Conservation (phyloP, 2,888 invertebrate species). For the Adela reaumurella region DNA sequence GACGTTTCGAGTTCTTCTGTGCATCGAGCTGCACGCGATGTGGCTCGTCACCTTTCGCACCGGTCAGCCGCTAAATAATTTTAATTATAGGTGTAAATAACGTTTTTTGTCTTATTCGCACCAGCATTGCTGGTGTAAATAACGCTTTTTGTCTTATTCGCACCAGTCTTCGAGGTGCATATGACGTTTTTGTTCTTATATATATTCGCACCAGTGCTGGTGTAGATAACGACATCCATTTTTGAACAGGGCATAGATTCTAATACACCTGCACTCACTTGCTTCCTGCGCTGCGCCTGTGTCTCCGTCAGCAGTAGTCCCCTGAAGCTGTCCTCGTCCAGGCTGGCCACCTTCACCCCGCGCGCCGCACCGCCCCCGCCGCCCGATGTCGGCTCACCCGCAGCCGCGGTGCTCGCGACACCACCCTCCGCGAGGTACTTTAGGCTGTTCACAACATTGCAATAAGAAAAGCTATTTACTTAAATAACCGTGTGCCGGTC, state of each 20-base stretch:
- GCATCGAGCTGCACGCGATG: too few species aligned
- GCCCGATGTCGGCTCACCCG: slow-evolving; percentile 17
- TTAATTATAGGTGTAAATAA: too few species aligned
- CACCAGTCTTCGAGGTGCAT: too few species aligned
- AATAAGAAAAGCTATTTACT: too few species aligned
- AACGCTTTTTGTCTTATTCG: not conserved
- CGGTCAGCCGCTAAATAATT: too few species aligned
- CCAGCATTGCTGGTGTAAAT: slow-evolving; percentile 19
- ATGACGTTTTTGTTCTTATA: too few species aligned
- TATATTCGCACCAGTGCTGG: too few species aligned
- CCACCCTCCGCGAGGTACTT: slow-evolving; percentile 65
- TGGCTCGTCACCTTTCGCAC: too few species aligned
- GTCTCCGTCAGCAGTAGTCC: slow-evolving; percentile 21
- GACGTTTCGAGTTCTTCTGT: not conserved
- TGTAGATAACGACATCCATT: too few species aligned
- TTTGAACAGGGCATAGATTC: too few species aligned
- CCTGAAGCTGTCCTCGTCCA: slow-evolving; percentile 24
- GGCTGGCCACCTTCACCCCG: slow-evolving; percentile 19
- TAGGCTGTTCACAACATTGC: slow-evolving; percentile 55
- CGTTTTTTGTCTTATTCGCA: slow-evolving; percentile 6
- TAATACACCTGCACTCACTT: slow-evolving; percentile 23
- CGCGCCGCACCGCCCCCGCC: not conserved
- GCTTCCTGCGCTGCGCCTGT: slow-evolving; percentile 23
- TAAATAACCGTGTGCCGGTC: too few species aligned
- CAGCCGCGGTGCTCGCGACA: slow-evolving; percentile 36